These are phyloP conservation scores for Scaptomyza hsui DNA, from an alignment of 1,140 invertebrate genomes.

Conservation along the genomic window DNA sequence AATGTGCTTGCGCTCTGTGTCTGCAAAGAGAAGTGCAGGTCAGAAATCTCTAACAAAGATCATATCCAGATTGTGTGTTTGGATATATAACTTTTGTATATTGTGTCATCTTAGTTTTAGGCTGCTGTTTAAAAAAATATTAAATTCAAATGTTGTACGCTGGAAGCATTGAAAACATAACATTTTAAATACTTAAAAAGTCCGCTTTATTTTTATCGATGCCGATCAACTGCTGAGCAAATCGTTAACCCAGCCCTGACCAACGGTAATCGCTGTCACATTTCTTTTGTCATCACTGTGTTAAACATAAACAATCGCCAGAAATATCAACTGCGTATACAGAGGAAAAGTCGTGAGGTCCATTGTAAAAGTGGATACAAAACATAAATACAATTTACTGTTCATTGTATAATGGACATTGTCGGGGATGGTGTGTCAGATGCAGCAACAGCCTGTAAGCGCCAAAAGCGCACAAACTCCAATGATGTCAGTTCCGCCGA, in stretches of 20 bases:
- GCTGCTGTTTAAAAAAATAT: background rate
- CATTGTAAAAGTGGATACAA: background rate
- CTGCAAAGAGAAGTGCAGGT: background rate
- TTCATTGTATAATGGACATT: slow-evolving; percentile 43
- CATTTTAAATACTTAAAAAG: background rate
- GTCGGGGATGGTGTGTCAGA: slow-evolving; percentile 19
- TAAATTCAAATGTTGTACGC: background rate
- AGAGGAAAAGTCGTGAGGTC: slow-evolving; percentile 3
- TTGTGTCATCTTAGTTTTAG: background rate
- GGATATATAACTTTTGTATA: no score
- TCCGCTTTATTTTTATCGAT: background rate
- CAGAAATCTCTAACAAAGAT: background rate
- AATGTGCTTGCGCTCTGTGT: slow-evolving; percentile 20
- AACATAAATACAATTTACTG: background rate
- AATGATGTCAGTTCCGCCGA: background rate
- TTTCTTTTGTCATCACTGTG: slow-evolving; percentile 15
- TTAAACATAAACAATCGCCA: slow-evolving; percentile 59
- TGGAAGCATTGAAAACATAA: background rate
- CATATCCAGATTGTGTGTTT: background rate
- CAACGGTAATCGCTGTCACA: background rate
- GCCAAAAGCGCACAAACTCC: slow-evolving; percentile 48
- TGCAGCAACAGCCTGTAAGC: slow-evolving; percentile 44
- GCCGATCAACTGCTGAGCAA: background rate
- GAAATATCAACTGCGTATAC: slow-evolving; percentile 44
- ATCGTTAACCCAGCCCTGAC: background rate